These are phyloP conservation scores for Mesochorus sp. DNA, from an alignment of 2,888 invertebrate genomes.

Conservation along the genomic window DNA sequence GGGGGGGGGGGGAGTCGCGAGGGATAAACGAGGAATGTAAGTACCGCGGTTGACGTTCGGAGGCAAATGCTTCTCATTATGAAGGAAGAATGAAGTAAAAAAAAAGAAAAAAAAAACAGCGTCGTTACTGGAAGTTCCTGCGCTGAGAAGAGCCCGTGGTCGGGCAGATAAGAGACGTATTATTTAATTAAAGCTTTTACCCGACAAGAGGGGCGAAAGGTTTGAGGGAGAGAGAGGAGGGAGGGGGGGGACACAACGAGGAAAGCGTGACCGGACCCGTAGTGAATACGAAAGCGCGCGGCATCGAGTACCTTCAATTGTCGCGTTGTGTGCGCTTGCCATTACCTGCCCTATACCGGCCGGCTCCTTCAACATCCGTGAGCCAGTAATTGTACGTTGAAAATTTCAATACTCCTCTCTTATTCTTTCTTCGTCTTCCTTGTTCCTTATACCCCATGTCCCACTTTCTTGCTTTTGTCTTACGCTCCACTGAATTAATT, in stretches of 20 bases:
- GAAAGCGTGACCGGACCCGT: constrained; percentile 12
- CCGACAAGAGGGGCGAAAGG: no score
- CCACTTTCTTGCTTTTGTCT: constrained; percentile 24
- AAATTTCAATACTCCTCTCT: constrained; percentile 9
- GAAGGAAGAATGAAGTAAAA: constrained; percentile 15
- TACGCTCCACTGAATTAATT: constrained; percentile 56
- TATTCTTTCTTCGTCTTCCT: constrained; percentile 35
- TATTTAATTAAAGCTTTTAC: constrained; percentile 69
- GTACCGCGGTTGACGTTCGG: constrained; percentile 13
- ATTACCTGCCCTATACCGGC: neutral
- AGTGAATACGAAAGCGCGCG: constrained; percentile 27
- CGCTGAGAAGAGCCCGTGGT: neutral
- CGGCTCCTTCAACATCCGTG: constrained; percentile 25
- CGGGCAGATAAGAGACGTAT: constrained; percentile 49
- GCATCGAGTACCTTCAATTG: constrained; percentile 12
- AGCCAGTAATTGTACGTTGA: constrained; percentile 54
- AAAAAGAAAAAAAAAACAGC: constrained; percentile 26
- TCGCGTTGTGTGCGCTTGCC: constrained; percentile 20
- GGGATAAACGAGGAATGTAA: neutral
- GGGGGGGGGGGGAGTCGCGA: neutral
- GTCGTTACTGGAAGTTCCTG: constrained; percentile 18
- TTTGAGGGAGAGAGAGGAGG: no score
- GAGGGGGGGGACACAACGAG: neutral
- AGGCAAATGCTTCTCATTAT: neutral
- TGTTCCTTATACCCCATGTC: constrained; percentile 5